Conservation (phyloP, 2,888 invertebrate species). For the Muscina levida region DNA sequence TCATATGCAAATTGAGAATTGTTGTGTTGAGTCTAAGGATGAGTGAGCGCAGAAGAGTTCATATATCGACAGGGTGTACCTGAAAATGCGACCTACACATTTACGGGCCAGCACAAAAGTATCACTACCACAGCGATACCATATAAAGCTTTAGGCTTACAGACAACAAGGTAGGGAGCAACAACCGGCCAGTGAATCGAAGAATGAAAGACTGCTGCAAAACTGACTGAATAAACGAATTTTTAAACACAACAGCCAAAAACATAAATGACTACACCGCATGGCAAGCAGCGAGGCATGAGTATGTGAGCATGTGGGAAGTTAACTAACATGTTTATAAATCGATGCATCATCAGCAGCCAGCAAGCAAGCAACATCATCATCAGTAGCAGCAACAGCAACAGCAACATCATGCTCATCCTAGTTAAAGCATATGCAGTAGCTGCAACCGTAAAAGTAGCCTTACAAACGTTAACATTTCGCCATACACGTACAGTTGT, state of each 20-base stretch:
- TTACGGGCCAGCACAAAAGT: too few species aligned
- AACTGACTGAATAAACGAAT: constrained; percentile 25
- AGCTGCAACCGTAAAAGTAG: background rate
- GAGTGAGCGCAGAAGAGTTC: background rate
- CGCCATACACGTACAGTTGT: constrained; percentile 26
- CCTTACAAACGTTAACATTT: background rate
- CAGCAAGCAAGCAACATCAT: too few species aligned
- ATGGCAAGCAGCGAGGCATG: constrained; percentile 34
- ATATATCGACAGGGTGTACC: too few species aligned
- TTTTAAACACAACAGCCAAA: constrained; percentile 18
- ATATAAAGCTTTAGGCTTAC: constrained; percentile 53
- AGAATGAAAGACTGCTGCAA: background rate
- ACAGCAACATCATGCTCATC: constrained; percentile 33
- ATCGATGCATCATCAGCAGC: constrained; percentile 57
- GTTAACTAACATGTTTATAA: constrained; percentile 60
- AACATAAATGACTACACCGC: constrained; percentile 15
- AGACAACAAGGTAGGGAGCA: background rate
- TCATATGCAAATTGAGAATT: constrained; percentile 57
- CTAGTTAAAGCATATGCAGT: background rate
- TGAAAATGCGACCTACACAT: constrained; percentile 14
- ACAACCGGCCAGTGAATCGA: background rate
- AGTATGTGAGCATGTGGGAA: constrained; percentile 48
- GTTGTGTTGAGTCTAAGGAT: background rate
- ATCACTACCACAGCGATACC: constrained; percentile 40
- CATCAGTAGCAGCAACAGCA: background rate